Evolutionary conservation across 2,113 vertebrate genomes (phyloP).

Genomic region (Thalassarche chlororhynchos): DNA sequence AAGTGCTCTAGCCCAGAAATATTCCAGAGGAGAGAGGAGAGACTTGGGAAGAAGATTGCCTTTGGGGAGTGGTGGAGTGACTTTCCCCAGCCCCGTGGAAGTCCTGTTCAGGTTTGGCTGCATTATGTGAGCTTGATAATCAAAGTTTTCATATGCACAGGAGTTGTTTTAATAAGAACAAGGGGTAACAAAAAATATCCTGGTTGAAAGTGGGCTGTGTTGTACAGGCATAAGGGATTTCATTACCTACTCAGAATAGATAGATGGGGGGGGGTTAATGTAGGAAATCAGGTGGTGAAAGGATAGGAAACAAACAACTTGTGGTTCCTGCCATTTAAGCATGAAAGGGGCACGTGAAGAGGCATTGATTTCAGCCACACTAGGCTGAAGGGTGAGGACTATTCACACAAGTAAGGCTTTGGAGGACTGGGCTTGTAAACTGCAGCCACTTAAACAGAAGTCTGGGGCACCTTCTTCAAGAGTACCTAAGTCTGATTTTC

Average conservation of each 20-base stretch:
- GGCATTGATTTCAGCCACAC: slow-evolving; percentile 8
- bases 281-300: background rate
- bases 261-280: background rate
- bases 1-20: background rate
- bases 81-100: background rate
- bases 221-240: background rate
- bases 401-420: slow-evolving; percentile 1
- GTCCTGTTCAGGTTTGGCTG: background rate
- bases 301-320: background rate
- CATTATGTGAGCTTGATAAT: background rate
- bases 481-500: background rate
- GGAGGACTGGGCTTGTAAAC: slow-evolving; percentile 12
- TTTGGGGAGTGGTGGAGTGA: background rate
- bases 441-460: background rate
- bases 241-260: background rate
- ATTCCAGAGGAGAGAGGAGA: background rate
- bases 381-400: background rate
- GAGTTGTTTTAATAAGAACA: background rate
- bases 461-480: background rate
- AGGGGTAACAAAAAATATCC: background rate
- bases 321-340: slow-evolving; percentile 5
- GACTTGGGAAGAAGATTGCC: background rate
- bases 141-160: background rate
- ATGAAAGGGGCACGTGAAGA: background rate
- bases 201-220: background rate